phyloP scores from a whole-genome alignment of 2,797 vertebrate genomes.

The Melopsittacus undulatus region DNA sequence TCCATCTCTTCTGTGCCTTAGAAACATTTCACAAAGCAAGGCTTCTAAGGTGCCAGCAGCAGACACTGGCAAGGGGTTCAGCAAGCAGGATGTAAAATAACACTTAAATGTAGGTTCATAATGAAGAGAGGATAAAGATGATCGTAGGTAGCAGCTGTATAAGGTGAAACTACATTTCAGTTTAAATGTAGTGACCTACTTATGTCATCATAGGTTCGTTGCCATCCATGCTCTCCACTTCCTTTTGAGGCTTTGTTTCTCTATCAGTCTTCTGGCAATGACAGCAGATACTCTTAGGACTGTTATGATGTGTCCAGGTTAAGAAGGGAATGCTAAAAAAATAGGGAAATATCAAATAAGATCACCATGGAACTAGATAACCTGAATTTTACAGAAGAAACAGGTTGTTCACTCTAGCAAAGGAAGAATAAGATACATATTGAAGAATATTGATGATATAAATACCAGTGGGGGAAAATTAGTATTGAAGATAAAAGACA shows the following conservation, averaged over 20 bases:
- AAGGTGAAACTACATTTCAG: background rate
- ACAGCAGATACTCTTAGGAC: background rate
- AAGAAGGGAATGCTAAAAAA: background rate
- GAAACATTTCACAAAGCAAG: slow-evolving; percentile 41
- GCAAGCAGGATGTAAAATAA: slow-evolving; percentile 52
- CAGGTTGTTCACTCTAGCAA: background rate
- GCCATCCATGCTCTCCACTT: background rate
- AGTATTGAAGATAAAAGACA: background rate
- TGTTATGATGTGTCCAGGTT: background rate
- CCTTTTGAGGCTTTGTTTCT: background rate
- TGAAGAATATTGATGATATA: background rate
- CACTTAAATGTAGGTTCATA: slow-evolving; percentile 56
- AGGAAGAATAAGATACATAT: background rate
- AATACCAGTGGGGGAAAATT: background rate
- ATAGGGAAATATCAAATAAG: background rate
- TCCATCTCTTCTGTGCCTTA: slow-evolving; percentile 24
- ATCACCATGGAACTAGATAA: background rate
- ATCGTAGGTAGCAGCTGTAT: slow-evolving; percentile 44
- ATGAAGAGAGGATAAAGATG: slow-evolving; percentile 37
- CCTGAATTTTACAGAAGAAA: background rate
- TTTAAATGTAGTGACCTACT: slow-evolving; percentile 8
- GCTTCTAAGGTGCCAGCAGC: slow-evolving; percentile 52
- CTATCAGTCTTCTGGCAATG: background rate
- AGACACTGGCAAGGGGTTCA: slow-evolving; percentile 40
- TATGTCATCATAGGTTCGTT: background rate